A percentile compares a stretch with the other conserved stretches of the same genome.
These are phyloP conservation scores for Ochlodes sylvanus DNA, from an alignment of 2,888 invertebrate species.

Conservation along the genomic window DNA sequence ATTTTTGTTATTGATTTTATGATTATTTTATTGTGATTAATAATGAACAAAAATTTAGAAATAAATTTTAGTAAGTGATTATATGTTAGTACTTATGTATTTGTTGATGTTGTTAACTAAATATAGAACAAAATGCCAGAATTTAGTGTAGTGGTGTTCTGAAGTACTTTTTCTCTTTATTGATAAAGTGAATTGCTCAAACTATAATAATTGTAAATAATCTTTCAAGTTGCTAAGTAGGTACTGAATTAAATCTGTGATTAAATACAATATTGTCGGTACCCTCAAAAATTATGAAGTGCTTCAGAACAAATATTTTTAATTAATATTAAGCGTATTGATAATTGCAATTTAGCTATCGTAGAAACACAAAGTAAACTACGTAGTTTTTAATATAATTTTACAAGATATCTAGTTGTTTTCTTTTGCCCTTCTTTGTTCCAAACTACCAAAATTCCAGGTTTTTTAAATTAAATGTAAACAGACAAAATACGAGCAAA, in stretches of 20 bases:
- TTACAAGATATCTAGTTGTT: slow-evolving; percentile 8
- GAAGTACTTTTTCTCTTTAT: slow-evolving; percentile 2
- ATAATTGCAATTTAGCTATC: slow-evolving; percentile 14
- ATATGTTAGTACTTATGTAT: slow-evolving; percentile 19
- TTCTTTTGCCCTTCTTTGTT: not conserved
- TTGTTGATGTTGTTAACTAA: slow-evolving; percentile 13
- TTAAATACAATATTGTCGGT: not conserved
- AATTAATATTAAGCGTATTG: slow-evolving; percentile 4
- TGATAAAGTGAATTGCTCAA: slow-evolving; percentile 3
- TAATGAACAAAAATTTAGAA: slow-evolving; percentile 20
- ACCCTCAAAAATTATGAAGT: not conserved
- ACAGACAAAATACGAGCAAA: too few relatives aligned
- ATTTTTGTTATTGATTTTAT: slow-evolving; percentile 5
- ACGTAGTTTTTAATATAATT: slow-evolving; percentile 21
- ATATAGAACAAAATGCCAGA: slow-evolving; percentile 20
- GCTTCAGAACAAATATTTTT: slow-evolving; percentile 15
- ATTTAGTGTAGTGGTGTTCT: slow-evolving; percentile 7
- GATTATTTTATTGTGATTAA: slow-evolving; percentile 28
- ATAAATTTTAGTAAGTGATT: slow-evolving; percentile 23
- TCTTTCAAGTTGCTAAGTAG: too few relatives aligned
- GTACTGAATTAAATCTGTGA: not conserved
- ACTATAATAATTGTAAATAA: slow-evolving; percentile 4
- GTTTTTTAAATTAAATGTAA: too few relatives aligned
- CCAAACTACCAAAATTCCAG: not conserved
- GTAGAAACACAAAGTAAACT: slow-evolving; percentile 21